Conservation (phyloP, 2,888 invertebrate species). For the Volucella zonaria region DNA sequence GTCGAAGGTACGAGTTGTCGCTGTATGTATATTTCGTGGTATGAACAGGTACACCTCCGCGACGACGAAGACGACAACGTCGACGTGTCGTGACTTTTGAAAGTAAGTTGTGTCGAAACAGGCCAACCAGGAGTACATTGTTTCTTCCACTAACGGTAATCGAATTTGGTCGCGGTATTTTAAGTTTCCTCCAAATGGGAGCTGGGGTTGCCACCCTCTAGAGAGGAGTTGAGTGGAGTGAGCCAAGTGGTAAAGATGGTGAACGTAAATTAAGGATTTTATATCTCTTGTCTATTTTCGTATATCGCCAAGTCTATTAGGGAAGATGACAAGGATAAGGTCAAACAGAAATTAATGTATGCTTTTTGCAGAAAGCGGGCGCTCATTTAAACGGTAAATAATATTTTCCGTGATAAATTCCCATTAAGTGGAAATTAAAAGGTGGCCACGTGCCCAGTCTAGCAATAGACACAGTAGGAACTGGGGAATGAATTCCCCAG, state of each 20-base stretch:
- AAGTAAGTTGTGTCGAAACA: conserved; percentile 69
- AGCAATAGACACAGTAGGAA: conserved; percentile 7
- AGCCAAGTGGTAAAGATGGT: conserved; percentile 57
- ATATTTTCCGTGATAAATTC: conserved; percentile 71
- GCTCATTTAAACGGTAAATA: conserved; percentile 70
- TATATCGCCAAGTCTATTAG: not conserved
- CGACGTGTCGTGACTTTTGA: conserved; percentile 66
- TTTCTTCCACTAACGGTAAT: conserved; percentile 71
- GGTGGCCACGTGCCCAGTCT: conserved; percentile 45
- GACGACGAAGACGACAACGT: not conserved
- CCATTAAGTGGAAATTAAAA: conserved; percentile 71
- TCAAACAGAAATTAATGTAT: conserved; percentile 48
- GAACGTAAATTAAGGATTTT: conserved; percentile 69
- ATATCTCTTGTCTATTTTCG: conserved; percentile 39
- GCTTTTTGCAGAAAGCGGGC: conserved; percentile 24
- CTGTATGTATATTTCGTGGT: conserved; percentile 13
- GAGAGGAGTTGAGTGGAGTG: conserved; percentile 10
- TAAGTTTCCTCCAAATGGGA: conserved; percentile 45
- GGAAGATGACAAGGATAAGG: conserved; percentile 13
- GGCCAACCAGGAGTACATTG: conserved; percentile 61
- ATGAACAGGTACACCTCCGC: not conserved
- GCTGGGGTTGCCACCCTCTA: not conserved
- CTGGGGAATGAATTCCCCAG: conserved; percentile 52
- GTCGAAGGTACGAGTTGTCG: not conserved
- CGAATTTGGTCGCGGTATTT: conserved; percentile 72